phyloP scores from a whole-genome alignment of 2,113 vertebrate species.

The Oryzias melastigma region DNA sequence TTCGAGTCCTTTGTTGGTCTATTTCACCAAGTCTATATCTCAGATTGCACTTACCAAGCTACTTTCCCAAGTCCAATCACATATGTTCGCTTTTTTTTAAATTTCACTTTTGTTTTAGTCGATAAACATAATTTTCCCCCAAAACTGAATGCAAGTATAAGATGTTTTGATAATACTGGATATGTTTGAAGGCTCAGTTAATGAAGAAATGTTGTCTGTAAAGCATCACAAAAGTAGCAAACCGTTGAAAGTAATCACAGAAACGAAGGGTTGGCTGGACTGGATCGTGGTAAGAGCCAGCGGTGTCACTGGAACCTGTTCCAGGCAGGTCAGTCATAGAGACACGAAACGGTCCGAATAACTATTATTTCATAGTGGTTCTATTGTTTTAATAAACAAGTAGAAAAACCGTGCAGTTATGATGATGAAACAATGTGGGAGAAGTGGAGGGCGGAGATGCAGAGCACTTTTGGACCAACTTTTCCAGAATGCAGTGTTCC shows the following conservation, averaged over 20 bases:
- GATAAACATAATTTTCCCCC: slow-evolving; percentile 54
- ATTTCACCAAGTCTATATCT: slow-evolving; percentile 56
- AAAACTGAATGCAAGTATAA: slow-evolving; percentile 65
- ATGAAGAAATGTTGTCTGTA: slow-evolving; percentile 64
- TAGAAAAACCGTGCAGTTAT: slow-evolving; percentile 87
- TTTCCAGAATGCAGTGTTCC: slow-evolving; percentile 80
- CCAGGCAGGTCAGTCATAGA: slow-evolving; percentile 44
- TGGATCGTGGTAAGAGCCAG: slow-evolving; percentile 38
- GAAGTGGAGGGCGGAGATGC: slow-evolving; percentile 49
- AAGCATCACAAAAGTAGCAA: slow-evolving; percentile 76
- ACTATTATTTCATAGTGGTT: slow-evolving; percentile 68
- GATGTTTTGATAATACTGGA: slow-evolving; percentile 69
- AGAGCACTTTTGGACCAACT: slow-evolving; percentile 75
- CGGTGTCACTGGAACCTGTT: slow-evolving; percentile 53
- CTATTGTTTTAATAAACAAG: slow-evolving; percentile 83
- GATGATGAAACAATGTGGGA: slow-evolving; percentile 61
- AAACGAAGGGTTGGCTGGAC: slow-evolving; percentile 35
- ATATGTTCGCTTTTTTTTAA: slow-evolving; percentile 25
- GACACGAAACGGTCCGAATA: slow-evolving; percentile 68
- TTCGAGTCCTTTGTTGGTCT: slow-evolving; percentile 31
- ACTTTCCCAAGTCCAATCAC: slow-evolving; percentile 58
- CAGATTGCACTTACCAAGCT: slow-evolving; percentile 66
- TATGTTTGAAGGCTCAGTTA: slow-evolving; percentile 72
- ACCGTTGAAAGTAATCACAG: slow-evolving; percentile 52
- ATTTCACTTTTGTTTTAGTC: slow-evolving; percentile 26